A percentile compares a stretch with the other conserved stretches of the same genome.
phyloP scores from a whole-genome alignment of 2,888 invertebrate species.

The Campoletis raptor region DNA sequence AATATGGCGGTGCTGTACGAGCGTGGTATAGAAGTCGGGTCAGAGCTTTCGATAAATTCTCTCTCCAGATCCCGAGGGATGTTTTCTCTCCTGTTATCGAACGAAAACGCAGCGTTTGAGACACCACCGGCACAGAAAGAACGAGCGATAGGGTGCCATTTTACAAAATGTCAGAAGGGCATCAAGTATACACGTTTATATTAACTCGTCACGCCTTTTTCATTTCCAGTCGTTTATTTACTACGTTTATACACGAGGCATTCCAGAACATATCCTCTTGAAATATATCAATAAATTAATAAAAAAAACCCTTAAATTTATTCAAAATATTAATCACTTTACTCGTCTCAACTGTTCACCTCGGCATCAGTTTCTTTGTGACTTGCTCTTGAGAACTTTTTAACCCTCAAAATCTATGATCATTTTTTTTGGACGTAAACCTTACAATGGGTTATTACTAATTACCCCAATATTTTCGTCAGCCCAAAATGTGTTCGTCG shows the following conservation, averaged over 20 bases:
- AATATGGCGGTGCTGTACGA: constrained; percentile 48
- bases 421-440: too few species aligned
- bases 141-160: constrained; percentile 5
- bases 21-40: constrained; percentile 31
- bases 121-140: constrained; percentile 19
- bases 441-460: too few species aligned
- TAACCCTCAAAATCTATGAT: too few species aligned
- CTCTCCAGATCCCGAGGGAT: constrained; percentile 47
- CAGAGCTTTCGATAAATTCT: constrained; percentile 71
- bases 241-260: not conserved
- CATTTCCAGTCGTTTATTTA: not conserved
- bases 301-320: not conserved
- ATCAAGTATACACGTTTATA: not conserved
- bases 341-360: not conserved
- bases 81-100: constrained; percentile 47
- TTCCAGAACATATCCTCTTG: not conserved
- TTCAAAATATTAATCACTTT: not conserved
- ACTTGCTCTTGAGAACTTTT: not conserved
- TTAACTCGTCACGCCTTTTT: not conserved
- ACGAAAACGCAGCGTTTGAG: constrained; percentile 42
- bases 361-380: not conserved
- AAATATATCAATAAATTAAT: not conserved
- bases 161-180: not conserved
- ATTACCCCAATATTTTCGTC: too few species aligned
- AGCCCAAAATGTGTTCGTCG: too few species aligned